Evolutionary conservation across 2,797 vertebrate species (phyloP).

Genomic region (Liasis olivaceus): DNA sequence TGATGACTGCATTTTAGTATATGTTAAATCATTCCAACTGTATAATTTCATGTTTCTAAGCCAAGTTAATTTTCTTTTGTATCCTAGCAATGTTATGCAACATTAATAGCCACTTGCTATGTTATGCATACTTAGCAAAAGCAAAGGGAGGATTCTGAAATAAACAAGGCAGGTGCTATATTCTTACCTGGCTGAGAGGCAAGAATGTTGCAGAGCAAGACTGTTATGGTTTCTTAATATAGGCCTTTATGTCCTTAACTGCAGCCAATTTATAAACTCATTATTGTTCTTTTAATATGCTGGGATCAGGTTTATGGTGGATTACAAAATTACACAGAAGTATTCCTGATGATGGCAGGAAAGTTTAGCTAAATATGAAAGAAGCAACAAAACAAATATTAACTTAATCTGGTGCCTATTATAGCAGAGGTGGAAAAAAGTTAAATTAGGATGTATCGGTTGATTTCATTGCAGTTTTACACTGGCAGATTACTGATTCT

Average conservation of each 20-base stretch:
- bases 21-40: not conserved
- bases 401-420: not conserved
- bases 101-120: not conserved
- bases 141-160: not conserved
- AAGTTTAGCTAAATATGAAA: not conserved
- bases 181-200: not conserved
- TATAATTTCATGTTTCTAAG: not conserved
- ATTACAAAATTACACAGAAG: not conserved
- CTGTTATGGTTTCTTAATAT: not conserved
- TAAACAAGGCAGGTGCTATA: not conserved
- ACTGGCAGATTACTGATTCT: not conserved
- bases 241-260: not conserved
- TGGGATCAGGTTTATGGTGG: not conserved
- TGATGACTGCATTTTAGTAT: not conserved
- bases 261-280: not conserved
- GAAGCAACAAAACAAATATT: not conserved
- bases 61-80: not conserved
- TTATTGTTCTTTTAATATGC: not conserved
- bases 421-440: not conserved
- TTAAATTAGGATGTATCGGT: not conserved
- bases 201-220: constrained; percentile 29
- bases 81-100: not conserved
- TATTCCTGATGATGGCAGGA: not conserved
- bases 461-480: not conserved
- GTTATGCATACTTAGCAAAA: not conserved